These are phyloP conservation scores for Xiphias gladius DNA, from an alignment of 2,113 vertebrate genomes.

Conservation along the genomic window DNA sequence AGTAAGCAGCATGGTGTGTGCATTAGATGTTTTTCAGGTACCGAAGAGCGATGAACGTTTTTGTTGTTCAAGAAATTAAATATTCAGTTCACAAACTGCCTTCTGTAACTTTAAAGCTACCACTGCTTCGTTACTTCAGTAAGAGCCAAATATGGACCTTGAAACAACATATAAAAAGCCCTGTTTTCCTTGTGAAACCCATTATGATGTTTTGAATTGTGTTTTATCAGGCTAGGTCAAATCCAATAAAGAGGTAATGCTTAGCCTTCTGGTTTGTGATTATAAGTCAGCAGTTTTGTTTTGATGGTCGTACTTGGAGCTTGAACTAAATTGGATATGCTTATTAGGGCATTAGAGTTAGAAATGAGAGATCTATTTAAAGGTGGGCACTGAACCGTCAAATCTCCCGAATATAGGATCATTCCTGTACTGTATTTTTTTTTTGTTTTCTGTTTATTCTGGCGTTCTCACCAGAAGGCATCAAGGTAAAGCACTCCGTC, in stretches of 20 bases:
- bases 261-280: conserved; percentile 2
- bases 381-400: conserved; percentile 22
- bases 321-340: background rate
- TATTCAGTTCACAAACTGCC: background rate
- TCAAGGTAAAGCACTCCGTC: conserved; percentile 41
- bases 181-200: background rate
- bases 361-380: conserved; percentile 11
- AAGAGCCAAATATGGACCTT: background rate
- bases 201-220: background rate
- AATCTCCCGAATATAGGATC: conserved; percentile 36
- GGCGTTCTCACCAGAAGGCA: conserved; percentile 14
- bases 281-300: conserved; percentile 1
- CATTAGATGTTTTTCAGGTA: no score
- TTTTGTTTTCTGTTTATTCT: conserved; percentile 54
- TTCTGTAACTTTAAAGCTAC: background rate
- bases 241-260: background rate
- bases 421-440: conserved; percentile 18
- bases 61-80: background rate
- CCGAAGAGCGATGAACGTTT: background rate
- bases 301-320: background rate
- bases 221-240: background rate
- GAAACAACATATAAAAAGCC: background rate
- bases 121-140: background rate
- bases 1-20: background rate
- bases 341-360: background rate